Conservation (phyloP, 2,113 vertebrate species). For the Chloebia gouldiae region DNA sequence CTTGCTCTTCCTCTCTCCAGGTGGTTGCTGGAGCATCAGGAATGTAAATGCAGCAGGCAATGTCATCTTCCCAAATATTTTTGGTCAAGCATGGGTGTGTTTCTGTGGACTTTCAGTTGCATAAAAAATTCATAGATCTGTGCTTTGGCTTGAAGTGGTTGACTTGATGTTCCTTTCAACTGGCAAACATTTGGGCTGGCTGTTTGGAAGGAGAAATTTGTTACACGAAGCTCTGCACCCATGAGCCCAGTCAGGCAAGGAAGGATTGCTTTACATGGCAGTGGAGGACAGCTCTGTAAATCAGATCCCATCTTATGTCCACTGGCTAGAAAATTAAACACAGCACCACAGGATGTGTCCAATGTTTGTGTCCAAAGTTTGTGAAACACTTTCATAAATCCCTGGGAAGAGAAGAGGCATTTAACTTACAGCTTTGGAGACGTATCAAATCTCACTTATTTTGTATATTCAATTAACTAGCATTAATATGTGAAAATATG, state of each 20-base stretch:
- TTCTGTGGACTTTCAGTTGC: not conserved
- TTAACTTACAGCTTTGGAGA: not conserved
- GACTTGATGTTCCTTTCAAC: not conserved
- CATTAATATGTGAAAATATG: not conserved
- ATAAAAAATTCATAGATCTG: not conserved
- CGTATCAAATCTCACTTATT: not conserved
- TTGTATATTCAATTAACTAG: not conserved
- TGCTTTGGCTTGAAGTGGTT: not conserved
- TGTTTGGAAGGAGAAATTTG: not conserved
- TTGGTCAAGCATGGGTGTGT: fast-evolving
- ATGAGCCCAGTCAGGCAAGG: not conserved
- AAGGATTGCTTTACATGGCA: not conserved
- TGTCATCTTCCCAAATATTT: not conserved
- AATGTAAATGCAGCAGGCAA: not conserved
- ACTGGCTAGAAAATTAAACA: not conserved
- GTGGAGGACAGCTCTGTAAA: not conserved
- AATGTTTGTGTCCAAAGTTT: not conserved
- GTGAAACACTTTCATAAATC: not conserved
- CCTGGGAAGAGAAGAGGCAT: not conserved
- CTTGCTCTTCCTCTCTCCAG: not conserved
- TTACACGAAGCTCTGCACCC: fast-evolving
- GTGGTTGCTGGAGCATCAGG: not conserved
- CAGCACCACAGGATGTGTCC: not conserved
- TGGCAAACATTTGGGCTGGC: not conserved
- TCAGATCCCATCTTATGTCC: not conserved